Percentiles rank a stretch among this genome's conserved stretches.
Evolutionary conservation across 2,888 invertebrate genomes (phyloP).

Genomic region (Dromius quadrimaculatus): DNA sequence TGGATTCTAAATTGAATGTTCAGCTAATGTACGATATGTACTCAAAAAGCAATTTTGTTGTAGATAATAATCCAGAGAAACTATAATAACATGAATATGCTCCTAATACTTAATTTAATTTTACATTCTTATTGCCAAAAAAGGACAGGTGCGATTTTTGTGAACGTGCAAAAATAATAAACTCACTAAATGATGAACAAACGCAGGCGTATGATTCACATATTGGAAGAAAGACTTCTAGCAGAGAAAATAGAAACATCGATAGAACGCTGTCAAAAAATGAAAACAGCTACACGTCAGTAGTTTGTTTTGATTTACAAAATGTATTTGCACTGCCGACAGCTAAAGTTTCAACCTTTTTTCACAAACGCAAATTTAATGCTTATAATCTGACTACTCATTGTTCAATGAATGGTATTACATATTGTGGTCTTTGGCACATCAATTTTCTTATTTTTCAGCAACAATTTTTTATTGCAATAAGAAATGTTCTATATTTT

Average conservation of each 20-base stretch:
- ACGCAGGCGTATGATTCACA: no score
- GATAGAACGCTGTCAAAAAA: neutral
- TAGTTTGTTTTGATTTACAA: constrained; percentile 43
- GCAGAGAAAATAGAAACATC: neutral
- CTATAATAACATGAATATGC: neutral
- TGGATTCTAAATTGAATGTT: neutral
- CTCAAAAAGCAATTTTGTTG: neutral
- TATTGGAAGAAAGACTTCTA: neutral
- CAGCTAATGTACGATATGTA: neutral
- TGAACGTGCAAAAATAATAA: neutral
- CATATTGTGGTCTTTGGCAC: constrained; percentile 30
- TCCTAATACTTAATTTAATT: neutral
- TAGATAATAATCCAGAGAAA: neutral
- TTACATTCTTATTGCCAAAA: neutral
- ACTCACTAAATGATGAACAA: neutral
- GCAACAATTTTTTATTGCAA: no score
- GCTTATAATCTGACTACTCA: constrained; percentile 14
- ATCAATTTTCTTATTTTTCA: no score
- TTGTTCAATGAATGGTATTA: neutral
- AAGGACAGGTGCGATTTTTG: neutral
- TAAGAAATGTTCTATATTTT: no score
- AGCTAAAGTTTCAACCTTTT: constrained; percentile 22
- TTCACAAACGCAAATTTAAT: constrained; percentile 28
- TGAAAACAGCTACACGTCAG: neutral
- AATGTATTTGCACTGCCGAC: constrained; percentile 29